phyloP scores from a whole-genome alignment of 2,113 vertebrate genomes.

The Holacanthus passer region DNA sequence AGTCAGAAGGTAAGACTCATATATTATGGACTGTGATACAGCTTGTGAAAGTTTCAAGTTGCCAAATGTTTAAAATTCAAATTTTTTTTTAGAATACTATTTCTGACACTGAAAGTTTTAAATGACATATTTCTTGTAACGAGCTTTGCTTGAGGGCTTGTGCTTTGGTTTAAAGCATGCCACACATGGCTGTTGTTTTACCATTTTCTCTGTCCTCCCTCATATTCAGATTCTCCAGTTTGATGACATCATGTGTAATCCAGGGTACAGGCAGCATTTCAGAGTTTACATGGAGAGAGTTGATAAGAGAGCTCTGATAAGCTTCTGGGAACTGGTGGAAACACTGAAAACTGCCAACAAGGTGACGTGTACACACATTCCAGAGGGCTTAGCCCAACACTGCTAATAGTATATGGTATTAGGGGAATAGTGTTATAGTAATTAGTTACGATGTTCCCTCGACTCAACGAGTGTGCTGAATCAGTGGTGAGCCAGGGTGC shows the following conservation, averaged over 20 bases:
- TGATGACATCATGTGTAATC: constrained; percentile 93
- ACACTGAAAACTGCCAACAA: constrained; percentile 95
- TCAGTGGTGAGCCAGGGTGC: neutral
- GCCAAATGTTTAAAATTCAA: neutral
- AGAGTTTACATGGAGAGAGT: constrained; percentile 94
- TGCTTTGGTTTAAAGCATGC: neutral
- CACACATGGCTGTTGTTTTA: neutral
- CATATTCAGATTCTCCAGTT: constrained; percentile 94
- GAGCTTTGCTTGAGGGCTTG: neutral
- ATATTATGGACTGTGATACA: neutral
- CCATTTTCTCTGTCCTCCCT: neutral
- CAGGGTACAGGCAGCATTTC: constrained; percentile 92
- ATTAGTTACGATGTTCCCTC: neutral
- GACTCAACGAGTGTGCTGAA: neutral
- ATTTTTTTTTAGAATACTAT: neutral
- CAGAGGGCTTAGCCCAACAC: neutral
- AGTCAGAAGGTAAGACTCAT: constrained; percentile 89
- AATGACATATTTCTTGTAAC: neutral
- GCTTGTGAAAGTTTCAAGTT: neutral
- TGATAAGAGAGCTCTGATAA: constrained; percentile 91
- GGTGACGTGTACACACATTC: constrained; percentile 77
- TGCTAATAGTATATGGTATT: neutral
- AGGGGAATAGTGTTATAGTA: neutral
- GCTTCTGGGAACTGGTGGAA: constrained; percentile 97
- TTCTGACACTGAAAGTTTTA: neutral